Base-by-base conservation (phyloP, 92 coral and sea anemone species). In the Palythoa grandiflora region DNA sequence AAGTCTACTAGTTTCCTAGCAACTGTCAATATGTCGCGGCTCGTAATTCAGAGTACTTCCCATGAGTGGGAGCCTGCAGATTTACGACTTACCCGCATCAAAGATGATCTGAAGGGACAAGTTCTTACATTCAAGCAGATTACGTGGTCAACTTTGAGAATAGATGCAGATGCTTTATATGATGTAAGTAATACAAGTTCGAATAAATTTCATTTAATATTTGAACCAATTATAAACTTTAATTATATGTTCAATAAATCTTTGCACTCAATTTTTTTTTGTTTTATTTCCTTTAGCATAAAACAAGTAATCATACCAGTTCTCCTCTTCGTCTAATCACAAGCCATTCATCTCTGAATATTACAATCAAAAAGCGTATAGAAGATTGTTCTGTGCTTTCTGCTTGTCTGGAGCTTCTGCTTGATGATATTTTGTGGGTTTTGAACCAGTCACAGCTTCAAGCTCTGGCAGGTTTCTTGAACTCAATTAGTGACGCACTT, bases 351-450 rank as follows among this genome's bases (percentile, higher is more conserved):
- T 86, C 95, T 16, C 89, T 97, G 3, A 96, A 96, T 72, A 93
- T 97, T 13, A 94, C 98, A 60, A 95, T 97, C 81, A 97, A 97
- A 55, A 97, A 97, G 83, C 89, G 94, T 20, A 92, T 95, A 1
- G 98, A 97, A 80, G 98, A 97, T 83, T 97, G 99, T 81, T 93
- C 98, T 0, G 99, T 97, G 52, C 90, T 97, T 16, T 94, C 98
- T 19, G 99, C 99, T 39, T 89, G 94, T 11, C 94, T 97, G 11
- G 96, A 97, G 47, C 94, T 96, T 68, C 60, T 97, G 36, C 90
- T 94, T 7, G 99, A 97, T 38, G 99, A 97, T 52, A 91, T 97
- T 54, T 78, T 95, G 57, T 97, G 99, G 99, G 99, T 97, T 3
- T 89, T 97, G 2, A 94, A 96, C 36, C 99, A 97, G 84, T 89